Conservation (phyloP, 2,888 invertebrate genomes). For the Spicauda simplicius region DNA sequence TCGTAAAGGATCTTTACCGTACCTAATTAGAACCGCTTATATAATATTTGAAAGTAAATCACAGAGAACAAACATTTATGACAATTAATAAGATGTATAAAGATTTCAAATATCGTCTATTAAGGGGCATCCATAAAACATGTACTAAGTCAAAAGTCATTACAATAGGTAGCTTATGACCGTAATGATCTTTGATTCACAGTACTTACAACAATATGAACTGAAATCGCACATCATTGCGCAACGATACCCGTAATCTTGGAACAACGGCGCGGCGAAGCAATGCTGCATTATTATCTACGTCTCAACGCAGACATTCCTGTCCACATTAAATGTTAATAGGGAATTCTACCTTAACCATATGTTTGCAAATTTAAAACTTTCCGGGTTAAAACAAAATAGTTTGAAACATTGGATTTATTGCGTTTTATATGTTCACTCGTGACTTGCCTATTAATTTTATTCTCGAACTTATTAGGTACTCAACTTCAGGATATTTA, state of each 20-base stretch:
- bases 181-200: constrained; percentile 39
- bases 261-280: constrained; percentile 19
- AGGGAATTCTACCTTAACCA: constrained; percentile 5
- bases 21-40: too few relatives aligned
- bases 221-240: constrained; percentile 29
- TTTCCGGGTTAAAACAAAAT: too few relatives aligned
- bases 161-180: background rate
- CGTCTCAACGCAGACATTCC: constrained; percentile 24
- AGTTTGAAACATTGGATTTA: too few relatives aligned
- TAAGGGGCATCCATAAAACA: background rate
- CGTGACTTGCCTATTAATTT: too few relatives aligned
- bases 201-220: constrained; percentile 33
- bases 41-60: too few relatives aligned
- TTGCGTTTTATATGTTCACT: too few relatives aligned
- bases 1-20: too few relatives aligned
- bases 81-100: background rate
- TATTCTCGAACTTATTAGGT: too few relatives aligned
- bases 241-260: constrained; percentile 34
- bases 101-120: background rate
- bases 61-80: too few relatives aligned
- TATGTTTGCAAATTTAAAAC: background rate
- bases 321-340: constrained; percentile 22
- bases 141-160: background rate
- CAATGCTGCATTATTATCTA: constrained; percentile 16
- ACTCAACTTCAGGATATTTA: too few relatives aligned